Evolutionary conservation across 2,113 vertebrate genomes (phyloP).

Genomic region (Calyptomena viridis): DNA sequence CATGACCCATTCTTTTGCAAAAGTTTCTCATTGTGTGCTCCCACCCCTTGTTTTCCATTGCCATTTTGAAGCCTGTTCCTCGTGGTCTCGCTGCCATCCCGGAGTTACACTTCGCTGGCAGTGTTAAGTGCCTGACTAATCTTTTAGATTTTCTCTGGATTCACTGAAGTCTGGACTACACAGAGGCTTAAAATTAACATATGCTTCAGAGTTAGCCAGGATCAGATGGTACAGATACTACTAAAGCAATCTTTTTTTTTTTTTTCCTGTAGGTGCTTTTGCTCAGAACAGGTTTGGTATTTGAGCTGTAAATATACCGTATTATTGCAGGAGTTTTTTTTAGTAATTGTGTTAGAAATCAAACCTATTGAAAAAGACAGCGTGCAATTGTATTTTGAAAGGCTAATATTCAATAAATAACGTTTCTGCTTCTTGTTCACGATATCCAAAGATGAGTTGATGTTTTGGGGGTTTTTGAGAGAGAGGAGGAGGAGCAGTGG

Average conservation of each 20-base stretch:
- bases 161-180: neutral
- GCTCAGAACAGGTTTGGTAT: neutral
- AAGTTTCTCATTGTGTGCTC: neutral
- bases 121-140: constrained; percentile 11
- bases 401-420: neutral
- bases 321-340: neutral
- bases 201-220: neutral
- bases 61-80: neutral
- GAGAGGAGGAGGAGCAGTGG: neutral
- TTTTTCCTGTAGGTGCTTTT: neutral
- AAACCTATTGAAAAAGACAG: neutral
- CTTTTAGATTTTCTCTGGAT: constrained; percentile 12
- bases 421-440: neutral
- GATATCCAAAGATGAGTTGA: neutral
- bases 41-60: neutral
- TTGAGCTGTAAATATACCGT: neutral
- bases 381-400: neutral
- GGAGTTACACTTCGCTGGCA: neutral
- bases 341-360: neutral
- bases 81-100: neutral
- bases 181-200: neutral
- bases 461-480: neutral
- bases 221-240: neutral
- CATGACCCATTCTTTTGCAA: neutral
- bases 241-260: neutral